phyloP scores from a whole-genome alignment of 2,888 invertebrate genomes.

The Steinernema hermaphroditum region DNA sequence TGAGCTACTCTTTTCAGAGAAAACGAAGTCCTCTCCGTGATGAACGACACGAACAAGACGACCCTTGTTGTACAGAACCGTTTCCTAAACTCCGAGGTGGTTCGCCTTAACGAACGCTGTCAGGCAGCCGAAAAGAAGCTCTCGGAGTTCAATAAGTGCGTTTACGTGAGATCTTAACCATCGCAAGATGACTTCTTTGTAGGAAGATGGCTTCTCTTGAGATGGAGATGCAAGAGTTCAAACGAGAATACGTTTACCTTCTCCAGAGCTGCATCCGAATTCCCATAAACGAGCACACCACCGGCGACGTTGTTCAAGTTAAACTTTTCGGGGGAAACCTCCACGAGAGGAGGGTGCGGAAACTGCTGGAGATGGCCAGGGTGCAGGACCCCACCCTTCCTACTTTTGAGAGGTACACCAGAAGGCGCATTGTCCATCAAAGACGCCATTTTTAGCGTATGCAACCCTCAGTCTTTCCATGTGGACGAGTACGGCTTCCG shows the following conservation, averaged over 20 bases:
- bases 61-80: conserved; percentile 67
- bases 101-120: conserved; percentile 67
- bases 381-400: conserved; percentile 70
- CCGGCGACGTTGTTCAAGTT: conserved; percentile 69
- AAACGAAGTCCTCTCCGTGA: conserved; percentile 19
- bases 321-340: conserved; percentile 69
- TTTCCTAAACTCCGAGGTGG: conserved; percentile 70
- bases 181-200: conserved; percentile 34
- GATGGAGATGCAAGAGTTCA: conserved; percentile 68
- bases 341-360: conserved; percentile 68
- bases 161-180: not conserved
- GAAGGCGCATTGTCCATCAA: no score
- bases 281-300: conserved; percentile 68
- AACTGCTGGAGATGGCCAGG: conserved; percentile 69
- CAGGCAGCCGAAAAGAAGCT: conserved; percentile 64
- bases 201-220: conserved; percentile 67
- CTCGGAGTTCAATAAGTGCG: conserved; percentile 38
- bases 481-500: conserved; percentile 71
- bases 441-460: conserved; percentile 34
- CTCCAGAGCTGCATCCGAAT: conserved; percentile 70
- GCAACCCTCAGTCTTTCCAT: conserved; percentile 62
- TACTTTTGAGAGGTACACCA: conserved; percentile 68
- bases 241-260: conserved; percentile 69
- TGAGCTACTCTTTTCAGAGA: conserved; percentile 25
- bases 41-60: conserved; percentile 34